Evolutionary conservation across 2,113 vertebrate species (phyloP), one percentile per base, ranked within the genome.

Genomic region (Anas platyrhynchos): DNA sequence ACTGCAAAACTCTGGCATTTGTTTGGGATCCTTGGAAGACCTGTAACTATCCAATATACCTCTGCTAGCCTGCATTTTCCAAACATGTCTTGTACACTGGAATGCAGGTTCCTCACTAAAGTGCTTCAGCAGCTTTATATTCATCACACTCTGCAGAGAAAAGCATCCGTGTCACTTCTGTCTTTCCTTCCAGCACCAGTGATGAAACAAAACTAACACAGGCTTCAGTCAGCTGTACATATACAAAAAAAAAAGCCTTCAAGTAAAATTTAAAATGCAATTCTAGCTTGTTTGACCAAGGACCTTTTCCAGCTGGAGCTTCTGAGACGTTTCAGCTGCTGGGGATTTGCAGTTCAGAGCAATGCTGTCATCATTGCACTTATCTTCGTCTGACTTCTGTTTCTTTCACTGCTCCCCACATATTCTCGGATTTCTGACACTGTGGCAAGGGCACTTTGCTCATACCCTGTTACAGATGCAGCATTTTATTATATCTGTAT

Each of bases 351-450:
- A 80, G 83, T 66, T 80, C 1, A 16, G 63, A 77, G 85, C 71
- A 34, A 9, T 0, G 0, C 21, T 74, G 58, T 77, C 14, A 2
- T 56, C 62, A 18, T 72, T 54, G n/a, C 3, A 1, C 62, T 86
- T 86, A 67, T 38, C 95, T 93, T 83, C 86, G 88, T 74, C 58
- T 77, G 69, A 62, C 65, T 85, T 89, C 84, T 96, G 94, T 95
- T 91, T 86, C 83, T 86, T 67, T 86, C 80, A 1, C 77, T 92
- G 91, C 76, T 93, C 79, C 86, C 3, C 38, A 1, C 26, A 7
- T 88, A 52, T 72, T 38, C 72, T 55, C 8, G 36, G 36, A 77
- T 88, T 90, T 90, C 73, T 86, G 41, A 41, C 31, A 36, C 2
- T 0, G 36, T 36, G 58, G 29, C 34, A 52, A 66, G 21, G 46